Evolutionary conservation across 2,113 vertebrate species (phyloP).

Genomic region (Ellobius talpinus): DNA sequence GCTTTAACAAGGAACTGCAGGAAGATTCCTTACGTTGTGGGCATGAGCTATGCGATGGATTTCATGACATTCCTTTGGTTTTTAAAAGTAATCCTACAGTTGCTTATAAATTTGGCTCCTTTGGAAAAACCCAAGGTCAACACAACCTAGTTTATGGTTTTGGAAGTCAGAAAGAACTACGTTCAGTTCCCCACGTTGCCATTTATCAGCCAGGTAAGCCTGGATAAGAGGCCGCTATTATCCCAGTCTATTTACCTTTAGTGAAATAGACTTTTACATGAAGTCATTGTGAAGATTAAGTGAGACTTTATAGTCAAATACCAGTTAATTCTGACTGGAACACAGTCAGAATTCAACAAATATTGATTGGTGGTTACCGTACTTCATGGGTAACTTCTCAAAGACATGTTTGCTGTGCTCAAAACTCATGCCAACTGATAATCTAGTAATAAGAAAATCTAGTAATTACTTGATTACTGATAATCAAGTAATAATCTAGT

Average conservation of each 20-base stretch:
- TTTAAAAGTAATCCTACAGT: not conserved
- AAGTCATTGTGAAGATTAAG: not conserved
- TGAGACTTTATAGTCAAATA: conserved; percentile 19
- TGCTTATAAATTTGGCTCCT: not conserved
- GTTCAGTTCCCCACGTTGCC: not conserved
- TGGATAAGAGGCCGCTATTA: not conserved
- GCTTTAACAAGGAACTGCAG: not conserved
- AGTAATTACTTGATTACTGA: too few relatives aligned
- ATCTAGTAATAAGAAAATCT: not conserved
- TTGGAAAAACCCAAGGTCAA: not conserved
- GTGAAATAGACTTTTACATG: not conserved
- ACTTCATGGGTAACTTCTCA: not conserved
- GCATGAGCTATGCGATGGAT: not conserved
- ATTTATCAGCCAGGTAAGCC: not conserved
- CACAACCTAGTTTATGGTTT: not conserved
- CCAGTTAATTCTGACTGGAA: not conserved
- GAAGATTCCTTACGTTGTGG: not conserved
- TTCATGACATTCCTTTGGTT: not conserved
- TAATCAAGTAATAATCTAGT: not conserved
- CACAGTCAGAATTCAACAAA: not conserved
- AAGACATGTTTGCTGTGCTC: not conserved
- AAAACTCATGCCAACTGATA: not conserved
- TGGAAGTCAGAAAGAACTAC: not conserved
- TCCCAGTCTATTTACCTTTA: not conserved
- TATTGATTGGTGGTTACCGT: not conserved